Evolutionary conservation across 2,113 vertebrate species (phyloP).

Genomic region (Octodon degus): DNA sequence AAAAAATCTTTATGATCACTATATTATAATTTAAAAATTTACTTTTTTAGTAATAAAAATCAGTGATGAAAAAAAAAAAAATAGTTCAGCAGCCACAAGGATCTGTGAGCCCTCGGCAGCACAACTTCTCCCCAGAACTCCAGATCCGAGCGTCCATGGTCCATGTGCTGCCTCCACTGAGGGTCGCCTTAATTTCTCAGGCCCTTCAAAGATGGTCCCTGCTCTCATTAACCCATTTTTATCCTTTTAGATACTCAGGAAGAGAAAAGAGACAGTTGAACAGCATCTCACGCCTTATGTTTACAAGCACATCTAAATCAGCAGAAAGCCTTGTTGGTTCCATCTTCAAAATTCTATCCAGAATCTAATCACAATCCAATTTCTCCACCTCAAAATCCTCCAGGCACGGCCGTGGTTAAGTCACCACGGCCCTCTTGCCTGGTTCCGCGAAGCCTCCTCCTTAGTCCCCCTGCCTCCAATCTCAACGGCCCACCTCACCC

Average conservation of each 20-base stretch:
- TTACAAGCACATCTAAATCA: not conserved
- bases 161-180: not conserved
- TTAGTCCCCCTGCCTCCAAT: too few relatives aligned
- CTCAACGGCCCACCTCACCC: too few relatives aligned
- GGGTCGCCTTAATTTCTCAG: not conserved
- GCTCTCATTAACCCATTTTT: not conserved
- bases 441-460: too few relatives aligned
- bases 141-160: not conserved
- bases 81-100: too few relatives aligned
- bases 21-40: too few relatives aligned
- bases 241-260: not conserved
- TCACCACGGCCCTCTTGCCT: too few relatives aligned
- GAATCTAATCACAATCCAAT: too few relatives aligned
- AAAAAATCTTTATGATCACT: too few relatives aligned
- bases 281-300: not conserved
- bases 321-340: not conserved
- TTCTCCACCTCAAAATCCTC: too few relatives aligned
- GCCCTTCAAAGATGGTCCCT: not conserved
- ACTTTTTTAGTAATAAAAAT: too few relatives aligned
- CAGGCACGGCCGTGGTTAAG: too few relatives aligned
- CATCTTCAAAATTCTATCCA: not conserved
- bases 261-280: not conserved
- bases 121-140: not conserved
- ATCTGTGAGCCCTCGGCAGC: not conserved
- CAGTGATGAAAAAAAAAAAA: too few relatives aligned